Conservation (phyloP, 2,797 vertebrate species). For the Lithobates sylvaticus region DNA sequence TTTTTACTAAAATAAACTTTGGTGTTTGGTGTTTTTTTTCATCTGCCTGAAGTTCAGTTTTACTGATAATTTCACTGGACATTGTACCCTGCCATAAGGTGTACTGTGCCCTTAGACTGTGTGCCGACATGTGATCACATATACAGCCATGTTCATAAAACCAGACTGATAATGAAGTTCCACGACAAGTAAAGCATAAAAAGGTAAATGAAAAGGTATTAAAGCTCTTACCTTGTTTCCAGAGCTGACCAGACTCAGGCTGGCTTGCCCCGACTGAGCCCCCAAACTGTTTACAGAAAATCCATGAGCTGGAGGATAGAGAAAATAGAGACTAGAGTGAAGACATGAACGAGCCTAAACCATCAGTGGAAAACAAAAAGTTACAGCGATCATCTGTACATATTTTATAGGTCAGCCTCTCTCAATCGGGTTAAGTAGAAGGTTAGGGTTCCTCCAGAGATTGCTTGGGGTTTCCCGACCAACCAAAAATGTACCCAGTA, state of each 20-base stretch:
- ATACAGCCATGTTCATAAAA: background rate
- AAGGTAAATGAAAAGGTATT: background rate
- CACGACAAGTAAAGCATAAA: background rate
- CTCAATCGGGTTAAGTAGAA: no score
- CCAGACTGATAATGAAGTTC: no score
- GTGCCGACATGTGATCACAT: background rate
- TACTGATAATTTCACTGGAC: background rate
- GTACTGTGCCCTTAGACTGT: background rate
- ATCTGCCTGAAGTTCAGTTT: background rate
- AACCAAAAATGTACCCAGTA: no score
- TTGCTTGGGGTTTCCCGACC: no score
- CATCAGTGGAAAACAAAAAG: no score
- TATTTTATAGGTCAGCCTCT: no score
- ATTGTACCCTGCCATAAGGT: background rate
- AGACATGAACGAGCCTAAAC: background rate
- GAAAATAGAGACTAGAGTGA: background rate
- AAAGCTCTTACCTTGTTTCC: constrained; percentile 47
- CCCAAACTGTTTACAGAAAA: constrained; percentile 13
- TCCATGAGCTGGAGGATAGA: constrained; percentile 42
- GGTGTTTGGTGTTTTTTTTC: no score
- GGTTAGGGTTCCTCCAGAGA: no score
- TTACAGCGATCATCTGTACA: no score
- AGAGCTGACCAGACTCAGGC: constrained; percentile 44
- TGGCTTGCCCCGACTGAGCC: constrained; percentile 20
- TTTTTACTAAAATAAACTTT: no score